Percentiles rank a stretch among this genome's conserved stretches.
Evolutionary conservation across 2,797 vertebrate genomes (phyloP).

Genomic region (Morus bassanus): DNA sequence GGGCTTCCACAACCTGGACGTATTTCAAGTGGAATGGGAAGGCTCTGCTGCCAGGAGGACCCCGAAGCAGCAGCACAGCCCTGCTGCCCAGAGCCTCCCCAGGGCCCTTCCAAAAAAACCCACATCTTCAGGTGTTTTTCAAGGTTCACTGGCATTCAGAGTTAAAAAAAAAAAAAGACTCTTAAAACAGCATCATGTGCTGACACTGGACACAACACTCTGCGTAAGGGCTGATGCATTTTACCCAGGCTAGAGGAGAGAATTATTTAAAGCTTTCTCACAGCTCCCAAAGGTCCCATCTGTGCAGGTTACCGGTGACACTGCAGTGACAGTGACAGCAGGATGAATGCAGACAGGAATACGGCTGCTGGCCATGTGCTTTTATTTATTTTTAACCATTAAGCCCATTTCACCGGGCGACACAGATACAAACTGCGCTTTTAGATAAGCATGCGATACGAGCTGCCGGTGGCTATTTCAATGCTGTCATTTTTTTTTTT

Average conservation of each 20-base stretch:
- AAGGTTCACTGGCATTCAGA: background rate
- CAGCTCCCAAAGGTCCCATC: background rate
- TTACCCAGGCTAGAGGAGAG: background rate
- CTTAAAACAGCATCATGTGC: accelerated
- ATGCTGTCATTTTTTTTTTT: background rate
- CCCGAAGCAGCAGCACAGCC: background rate
- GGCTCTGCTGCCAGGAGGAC: background rate
- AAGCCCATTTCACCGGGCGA: background rate
- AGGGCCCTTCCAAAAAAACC: background rate
- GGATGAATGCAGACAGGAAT: background rate
- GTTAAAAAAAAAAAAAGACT: background rate
- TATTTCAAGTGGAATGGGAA: background rate
- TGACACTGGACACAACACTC: too few species aligned
- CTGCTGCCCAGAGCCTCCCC: background rate
- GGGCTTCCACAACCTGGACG: background rate
- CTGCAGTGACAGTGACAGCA: background rate
- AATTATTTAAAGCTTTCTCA: background rate
- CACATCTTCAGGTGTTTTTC: background rate
- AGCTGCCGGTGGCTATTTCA: background rate
- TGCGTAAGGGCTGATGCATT: background rate
- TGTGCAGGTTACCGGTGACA: background rate
- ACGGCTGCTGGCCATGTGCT: background rate
- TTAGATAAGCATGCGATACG: accelerated
- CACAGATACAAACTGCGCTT: background rate
- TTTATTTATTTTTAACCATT: background rate